Evolutionary conservation across 2,888 invertebrate genomes (phyloP).

Genomic region (Laothoe populi): DNA sequence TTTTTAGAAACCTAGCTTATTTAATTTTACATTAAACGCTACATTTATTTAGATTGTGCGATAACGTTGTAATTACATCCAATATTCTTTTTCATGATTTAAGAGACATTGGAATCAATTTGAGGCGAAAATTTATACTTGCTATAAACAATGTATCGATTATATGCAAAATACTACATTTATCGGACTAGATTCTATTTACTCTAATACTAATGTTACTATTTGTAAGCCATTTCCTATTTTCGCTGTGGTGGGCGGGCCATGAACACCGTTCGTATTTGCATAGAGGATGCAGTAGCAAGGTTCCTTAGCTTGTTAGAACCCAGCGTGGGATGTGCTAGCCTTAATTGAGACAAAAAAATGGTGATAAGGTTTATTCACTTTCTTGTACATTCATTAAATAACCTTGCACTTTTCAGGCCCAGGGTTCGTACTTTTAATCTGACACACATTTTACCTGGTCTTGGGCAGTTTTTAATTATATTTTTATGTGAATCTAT

Average conservation of each 20-base stretch:
- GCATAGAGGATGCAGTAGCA: slow-evolving; percentile 1
- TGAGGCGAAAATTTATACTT: not conserved
- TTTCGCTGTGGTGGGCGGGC: not conserved
- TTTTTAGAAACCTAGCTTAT: too few species aligned
- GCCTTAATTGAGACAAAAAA: slow-evolving; percentile 11
- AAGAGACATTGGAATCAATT: too few species aligned
- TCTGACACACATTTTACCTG: too few species aligned
- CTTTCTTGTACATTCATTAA: not conserved
- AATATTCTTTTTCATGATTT: too few species aligned
- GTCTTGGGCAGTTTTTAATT: too few species aligned
- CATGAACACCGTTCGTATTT: not conserved
- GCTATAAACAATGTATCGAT: not conserved
- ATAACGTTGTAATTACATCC: too few species aligned
- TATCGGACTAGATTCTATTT: not conserved
- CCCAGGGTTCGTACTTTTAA: too few species aligned
- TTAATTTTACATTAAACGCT: too few species aligned
- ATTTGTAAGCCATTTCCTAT: slow-evolving; percentile 11
- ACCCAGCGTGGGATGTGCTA: slow-evolving; percentile 8
- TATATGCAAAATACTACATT: not conserved
- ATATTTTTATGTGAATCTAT: too few species aligned
- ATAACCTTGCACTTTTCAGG: too few species aligned
- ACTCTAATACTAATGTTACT: slow-evolving; percentile 16
- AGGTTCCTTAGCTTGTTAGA: slow-evolving; percentile 13
- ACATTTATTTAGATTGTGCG: too few species aligned
- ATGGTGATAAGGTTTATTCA: not conserved